A percentile compares a stretch with the other conserved stretches of the same genome.
Conservation (phyloP, 2,888 invertebrate genomes). For the Cerceris ruficornis region DNA sequence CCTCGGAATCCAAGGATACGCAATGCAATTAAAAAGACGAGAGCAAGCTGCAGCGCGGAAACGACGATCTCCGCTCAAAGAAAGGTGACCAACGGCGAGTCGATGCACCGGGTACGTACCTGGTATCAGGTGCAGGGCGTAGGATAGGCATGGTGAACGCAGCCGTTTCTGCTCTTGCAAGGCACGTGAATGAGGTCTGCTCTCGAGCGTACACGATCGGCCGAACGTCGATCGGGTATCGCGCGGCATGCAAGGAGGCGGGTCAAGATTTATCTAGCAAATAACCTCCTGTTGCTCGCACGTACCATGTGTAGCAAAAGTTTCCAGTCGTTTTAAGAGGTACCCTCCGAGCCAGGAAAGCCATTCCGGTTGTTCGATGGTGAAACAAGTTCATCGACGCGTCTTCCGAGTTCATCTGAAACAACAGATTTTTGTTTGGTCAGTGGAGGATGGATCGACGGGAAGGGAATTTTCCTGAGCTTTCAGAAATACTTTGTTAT, state of each 20-base stretch:
- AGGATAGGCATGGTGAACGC: constrained; percentile 53
- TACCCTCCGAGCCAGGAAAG: constrained; percentile 17
- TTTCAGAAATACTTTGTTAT: too few relatives aligned
- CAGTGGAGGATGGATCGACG: background rate
- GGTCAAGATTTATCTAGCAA: constrained; percentile 72
- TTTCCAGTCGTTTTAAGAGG: constrained; percentile 52
- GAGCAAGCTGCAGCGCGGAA: constrained; percentile 44
- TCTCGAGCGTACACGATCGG: constrained; percentile 61
- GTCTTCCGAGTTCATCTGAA: background rate
- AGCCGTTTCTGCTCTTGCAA: constrained; percentile 41
- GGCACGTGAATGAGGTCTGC: constrained; percentile 66
- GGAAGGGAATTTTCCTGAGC: background rate
- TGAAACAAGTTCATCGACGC: constrained; percentile 22
- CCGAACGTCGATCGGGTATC: constrained; percentile 71
- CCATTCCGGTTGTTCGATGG: constrained; percentile 26
- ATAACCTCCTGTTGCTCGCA: constrained; percentile 72
- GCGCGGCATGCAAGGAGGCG: constrained; percentile 73
- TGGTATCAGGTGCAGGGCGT: constrained; percentile 65
- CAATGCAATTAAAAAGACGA: constrained; percentile 30
- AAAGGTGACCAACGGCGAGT: constrained; percentile 1
- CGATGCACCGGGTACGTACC: constrained; percentile 31
- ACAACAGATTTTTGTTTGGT: background rate
- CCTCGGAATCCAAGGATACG: constrained; percentile 12
- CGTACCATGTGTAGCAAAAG: constrained; percentile 67
- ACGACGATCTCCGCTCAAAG: constrained; percentile 41